These are phyloP conservation scores for Trachelus iudaicus DNA, from an alignment of 2,888 invertebrate species.

Conservation along the genomic window DNA sequence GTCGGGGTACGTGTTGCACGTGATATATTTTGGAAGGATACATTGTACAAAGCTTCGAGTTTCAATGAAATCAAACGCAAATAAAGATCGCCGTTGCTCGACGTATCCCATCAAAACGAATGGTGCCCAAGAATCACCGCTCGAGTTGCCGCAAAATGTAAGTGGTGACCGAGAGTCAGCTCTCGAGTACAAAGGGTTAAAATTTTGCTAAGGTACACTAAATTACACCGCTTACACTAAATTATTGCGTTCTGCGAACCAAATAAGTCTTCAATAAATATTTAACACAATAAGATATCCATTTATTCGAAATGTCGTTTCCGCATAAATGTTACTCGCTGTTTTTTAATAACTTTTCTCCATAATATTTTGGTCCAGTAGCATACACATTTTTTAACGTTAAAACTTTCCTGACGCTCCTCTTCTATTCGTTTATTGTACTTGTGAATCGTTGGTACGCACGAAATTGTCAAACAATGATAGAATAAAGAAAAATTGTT, in stretches of 20 bases:
- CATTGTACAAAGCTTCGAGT: too few species aligned
- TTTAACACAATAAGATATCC: background rate
- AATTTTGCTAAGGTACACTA: background rate
- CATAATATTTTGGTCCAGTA: background rate
- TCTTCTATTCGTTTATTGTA: background rate
- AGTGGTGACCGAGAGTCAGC: too few species aligned
- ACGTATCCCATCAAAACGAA: too few species aligned
- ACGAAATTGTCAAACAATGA: background rate
- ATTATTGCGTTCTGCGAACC: background rate
- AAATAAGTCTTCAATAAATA: background rate
- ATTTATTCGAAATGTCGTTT: background rate
- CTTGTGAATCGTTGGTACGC: background rate
- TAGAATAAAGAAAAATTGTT: background rate
- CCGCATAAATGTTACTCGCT: background rate
- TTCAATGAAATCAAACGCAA: too few species aligned
- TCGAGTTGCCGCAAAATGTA: too few species aligned
- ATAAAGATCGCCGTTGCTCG: too few species aligned
- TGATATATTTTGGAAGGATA: too few species aligned
- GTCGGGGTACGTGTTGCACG: background rate
- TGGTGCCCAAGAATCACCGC: too few species aligned
- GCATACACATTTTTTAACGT: background rate
- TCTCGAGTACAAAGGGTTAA: too few species aligned
- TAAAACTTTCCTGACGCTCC: background rate
- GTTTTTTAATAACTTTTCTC: background rate
- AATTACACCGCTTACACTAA: background rate